Conservation (phyloP, 2,888 invertebrate species). For the Cephus rjabovi region DNA sequence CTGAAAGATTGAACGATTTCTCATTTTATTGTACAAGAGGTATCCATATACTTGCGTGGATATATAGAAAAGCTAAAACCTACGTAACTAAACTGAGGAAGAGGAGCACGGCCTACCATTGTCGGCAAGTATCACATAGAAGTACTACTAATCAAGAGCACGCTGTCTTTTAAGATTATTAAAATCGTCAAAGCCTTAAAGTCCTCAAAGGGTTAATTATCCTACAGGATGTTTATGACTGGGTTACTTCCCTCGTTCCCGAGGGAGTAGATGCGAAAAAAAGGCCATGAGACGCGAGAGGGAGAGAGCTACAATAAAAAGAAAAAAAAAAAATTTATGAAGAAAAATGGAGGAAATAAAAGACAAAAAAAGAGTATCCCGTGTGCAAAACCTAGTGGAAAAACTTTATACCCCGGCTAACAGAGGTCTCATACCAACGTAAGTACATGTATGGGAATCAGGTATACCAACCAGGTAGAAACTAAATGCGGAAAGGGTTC, state of each 20-base stretch:
- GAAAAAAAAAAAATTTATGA: neutral
- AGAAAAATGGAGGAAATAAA: conserved; percentile 9
- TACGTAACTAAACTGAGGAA: neutral
- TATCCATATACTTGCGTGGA: neutral
- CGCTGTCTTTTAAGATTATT: conserved; percentile 63
- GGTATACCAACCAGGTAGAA: neutral
- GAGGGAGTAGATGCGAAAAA: conserved; percentile 40
- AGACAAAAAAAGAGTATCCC: neutral
- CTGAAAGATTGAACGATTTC: neutral
- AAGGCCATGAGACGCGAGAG: conserved; percentile 30
- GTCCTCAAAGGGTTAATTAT: conserved; percentile 66
- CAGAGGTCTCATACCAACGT: neutral
- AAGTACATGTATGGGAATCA: neutral
- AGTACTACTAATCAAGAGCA: conserved; percentile 2
- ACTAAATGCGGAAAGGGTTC: neutral
- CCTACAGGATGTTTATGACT: conserved; percentile 60
- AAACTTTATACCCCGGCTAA: neutral
- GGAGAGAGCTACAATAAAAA: neutral
- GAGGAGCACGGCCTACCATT: neutral
- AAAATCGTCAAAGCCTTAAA: conserved; percentile 62
- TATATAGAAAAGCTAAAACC: neutral
- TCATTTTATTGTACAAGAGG: neutral
- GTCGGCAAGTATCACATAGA: neutral
- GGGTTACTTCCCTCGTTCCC: conserved; percentile 43
- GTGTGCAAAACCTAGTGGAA: conserved; percentile 14